Evolutionary conservation across 2,888 invertebrate species (phyloP).

Genomic region (Oegoconia quadripuncta): DNA sequence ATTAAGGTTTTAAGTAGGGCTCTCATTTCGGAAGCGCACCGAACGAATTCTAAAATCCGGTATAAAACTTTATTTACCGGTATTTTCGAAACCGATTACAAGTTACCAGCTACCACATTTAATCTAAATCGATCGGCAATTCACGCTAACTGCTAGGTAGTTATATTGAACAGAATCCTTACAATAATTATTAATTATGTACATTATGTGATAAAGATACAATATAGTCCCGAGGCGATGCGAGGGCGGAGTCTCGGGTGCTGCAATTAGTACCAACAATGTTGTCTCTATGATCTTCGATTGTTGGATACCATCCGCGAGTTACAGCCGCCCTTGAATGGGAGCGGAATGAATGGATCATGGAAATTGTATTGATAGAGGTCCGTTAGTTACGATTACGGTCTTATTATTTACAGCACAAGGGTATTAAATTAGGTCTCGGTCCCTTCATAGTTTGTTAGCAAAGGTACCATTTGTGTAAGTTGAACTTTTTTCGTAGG

Average conservation of each 20-base stretch:
- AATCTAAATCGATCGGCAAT: too few species aligned
- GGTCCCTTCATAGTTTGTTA: not conserved
- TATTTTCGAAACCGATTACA: too few species aligned
- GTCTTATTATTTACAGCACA: not conserved
- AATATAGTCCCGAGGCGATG: constrained; percentile 28
- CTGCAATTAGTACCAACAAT: constrained; percentile 60
- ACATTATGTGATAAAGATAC: constrained; percentile 1
- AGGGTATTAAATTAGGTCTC: not conserved
- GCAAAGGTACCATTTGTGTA: not conserved
- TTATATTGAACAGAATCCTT: too few species aligned
- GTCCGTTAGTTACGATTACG: not conserved
- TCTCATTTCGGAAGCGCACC: too few species aligned
- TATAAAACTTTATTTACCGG: too few species aligned
- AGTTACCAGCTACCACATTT: too few species aligned
- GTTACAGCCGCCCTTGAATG: constrained; percentile 27
- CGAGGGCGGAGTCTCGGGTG: constrained; percentile 54
- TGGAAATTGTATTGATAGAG: constrained; percentile 10
- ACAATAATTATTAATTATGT: not conserved
- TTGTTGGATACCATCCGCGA: constrained; percentile 39
- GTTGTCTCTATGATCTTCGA: constrained; percentile 46
- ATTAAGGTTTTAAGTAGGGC: too few species aligned
- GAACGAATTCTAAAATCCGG: too few species aligned
- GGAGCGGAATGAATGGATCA: constrained; percentile 12
- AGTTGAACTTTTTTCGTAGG: too few species aligned
- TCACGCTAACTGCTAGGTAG: too few species aligned